phyloP scores from a whole-genome alignment of 2,113 vertebrate genomes.

The Pangasianodon gigas region DNA sequence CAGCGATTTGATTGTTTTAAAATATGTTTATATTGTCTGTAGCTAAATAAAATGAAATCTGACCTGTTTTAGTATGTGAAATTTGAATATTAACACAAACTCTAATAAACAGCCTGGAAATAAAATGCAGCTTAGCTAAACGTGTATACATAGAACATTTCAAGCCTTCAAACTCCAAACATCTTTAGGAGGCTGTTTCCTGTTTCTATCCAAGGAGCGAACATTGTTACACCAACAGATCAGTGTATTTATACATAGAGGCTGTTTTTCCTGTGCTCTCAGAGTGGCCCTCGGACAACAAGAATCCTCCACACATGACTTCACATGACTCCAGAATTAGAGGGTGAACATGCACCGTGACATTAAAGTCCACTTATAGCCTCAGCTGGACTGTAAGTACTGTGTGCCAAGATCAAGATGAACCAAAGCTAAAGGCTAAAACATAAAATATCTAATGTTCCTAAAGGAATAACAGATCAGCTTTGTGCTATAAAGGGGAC shows the following conservation, averaged over 20 bases:
- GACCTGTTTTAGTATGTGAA: not conserved
- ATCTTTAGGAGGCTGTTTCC: not conserved
- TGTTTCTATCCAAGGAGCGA: not conserved
- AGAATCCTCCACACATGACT: slow-evolving; percentile 5
- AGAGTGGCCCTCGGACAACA: slow-evolving; percentile 2
- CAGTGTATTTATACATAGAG: slow-evolving; percentile 17
- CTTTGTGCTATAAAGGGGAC: not conserved
- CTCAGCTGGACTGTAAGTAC: not conserved
- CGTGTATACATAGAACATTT: not conserved
- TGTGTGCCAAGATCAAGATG: not conserved
- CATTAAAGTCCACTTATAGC: not conserved
- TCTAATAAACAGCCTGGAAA: not conserved
- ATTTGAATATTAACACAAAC: not conserved
- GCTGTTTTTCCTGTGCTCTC: not conserved
- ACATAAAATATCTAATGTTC: not conserved
- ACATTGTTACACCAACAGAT: not conserved
- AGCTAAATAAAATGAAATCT: not conserved
- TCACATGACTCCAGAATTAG: slow-evolving; percentile 25
- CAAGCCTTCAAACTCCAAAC: not conserved
- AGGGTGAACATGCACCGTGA: slow-evolving; percentile 5
- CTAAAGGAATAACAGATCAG: not conserved
- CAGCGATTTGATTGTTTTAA: too few relatives aligned
- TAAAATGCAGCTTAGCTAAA: not conserved
- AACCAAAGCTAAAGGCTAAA: not conserved
- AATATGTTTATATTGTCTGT: not conserved